These are phyloP conservation scores for Drosophila picticornis DNA, from an alignment of 2,888 invertebrate genomes.

Conservation along the genomic window DNA sequence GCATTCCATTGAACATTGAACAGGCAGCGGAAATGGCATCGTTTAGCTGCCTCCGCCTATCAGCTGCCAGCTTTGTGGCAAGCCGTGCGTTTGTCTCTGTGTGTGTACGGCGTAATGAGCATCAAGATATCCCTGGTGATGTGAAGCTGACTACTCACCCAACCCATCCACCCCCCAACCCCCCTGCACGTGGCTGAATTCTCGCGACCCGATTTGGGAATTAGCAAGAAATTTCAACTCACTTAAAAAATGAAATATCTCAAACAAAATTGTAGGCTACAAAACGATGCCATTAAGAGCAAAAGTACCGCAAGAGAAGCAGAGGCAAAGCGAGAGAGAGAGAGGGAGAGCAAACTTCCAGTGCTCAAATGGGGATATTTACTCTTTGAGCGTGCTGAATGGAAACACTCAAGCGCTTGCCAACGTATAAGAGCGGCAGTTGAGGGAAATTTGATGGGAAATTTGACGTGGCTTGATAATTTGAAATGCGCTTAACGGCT, in stretches of 20 bases:
- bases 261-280: constrained; percentile 60
- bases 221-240: constrained; percentile 51
- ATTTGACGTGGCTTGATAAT: constrained; percentile 29
- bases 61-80: constrained; percentile 50
- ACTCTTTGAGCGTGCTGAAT: constrained; percentile 67
- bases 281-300: constrained; percentile 57
- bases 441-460: constrained; percentile 24
- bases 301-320: constrained; percentile 42
- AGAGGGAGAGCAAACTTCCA: constrained; percentile 40
- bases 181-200: constrained; percentile 1
- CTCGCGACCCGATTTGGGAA: constrained; percentile 47
- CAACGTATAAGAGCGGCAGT: constrained; percentile 59
- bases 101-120: constrained; percentile 45
- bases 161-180: background rate
- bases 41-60: constrained; percentile 57
- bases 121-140: constrained; percentile 48
- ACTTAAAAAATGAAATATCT: constrained; percentile 51
- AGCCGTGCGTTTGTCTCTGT: constrained; percentile 15
- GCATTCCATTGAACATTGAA: constrained; percentile 56
- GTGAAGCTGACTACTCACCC: background rate
- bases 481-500: constrained; percentile 54
- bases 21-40: constrained; percentile 64
- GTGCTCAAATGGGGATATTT: constrained; percentile 48
- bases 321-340: no score
- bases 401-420: constrained; percentile 38